A percentile compares a stretch with the other conserved stretches of the same genome.
Evolutionary conservation across 2,113 vertebrate genomes (phyloP).

Genomic region (Vicugna pacos): DNA sequence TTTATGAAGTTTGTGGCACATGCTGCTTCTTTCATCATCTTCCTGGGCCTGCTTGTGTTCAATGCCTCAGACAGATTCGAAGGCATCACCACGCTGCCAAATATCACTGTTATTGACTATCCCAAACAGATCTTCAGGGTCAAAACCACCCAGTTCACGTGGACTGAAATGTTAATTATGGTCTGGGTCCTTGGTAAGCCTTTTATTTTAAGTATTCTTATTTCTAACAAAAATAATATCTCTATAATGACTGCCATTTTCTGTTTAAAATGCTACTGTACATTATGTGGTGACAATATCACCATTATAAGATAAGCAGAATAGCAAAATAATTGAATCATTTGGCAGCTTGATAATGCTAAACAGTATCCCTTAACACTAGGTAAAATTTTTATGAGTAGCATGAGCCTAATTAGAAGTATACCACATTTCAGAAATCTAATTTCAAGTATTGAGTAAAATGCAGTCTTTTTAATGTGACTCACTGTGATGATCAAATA

Average conservation of each 20-base stretch:
- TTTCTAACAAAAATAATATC: not conserved
- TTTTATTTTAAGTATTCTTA: not conserved
- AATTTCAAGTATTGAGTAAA: conserved; percentile 1
- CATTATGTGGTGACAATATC: not conserved
- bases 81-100: conserved; percentile 91
- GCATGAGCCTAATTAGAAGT: not conserved
- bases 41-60: conserved; percentile 94
- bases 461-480: not conserved
- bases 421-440: not conserved
- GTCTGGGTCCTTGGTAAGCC: conserved; percentile 93
- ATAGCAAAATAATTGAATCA: not conserved
- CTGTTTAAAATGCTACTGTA: not conserved
- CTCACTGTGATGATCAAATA: not conserved
- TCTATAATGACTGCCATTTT: not conserved
- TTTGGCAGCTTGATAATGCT: not conserved
- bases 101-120: conserved; percentile 92
- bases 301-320: not conserved
- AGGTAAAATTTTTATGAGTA: not conserved
- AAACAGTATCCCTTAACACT: not conserved
- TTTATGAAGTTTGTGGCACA: conserved; percentile 97
- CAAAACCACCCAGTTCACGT: conserved; percentile 93
- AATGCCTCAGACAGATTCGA: conserved; percentile 95
- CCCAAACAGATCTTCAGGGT: conserved; percentile 94
- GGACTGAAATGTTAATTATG: conserved; percentile 96
- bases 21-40: conserved; percentile 95